A percentile compares a stretch with the other conserved stretches of the same genome.
phyloP scores from a whole-genome alignment of 2,888 invertebrate genomes.

The Oligia latruncula region DNA sequence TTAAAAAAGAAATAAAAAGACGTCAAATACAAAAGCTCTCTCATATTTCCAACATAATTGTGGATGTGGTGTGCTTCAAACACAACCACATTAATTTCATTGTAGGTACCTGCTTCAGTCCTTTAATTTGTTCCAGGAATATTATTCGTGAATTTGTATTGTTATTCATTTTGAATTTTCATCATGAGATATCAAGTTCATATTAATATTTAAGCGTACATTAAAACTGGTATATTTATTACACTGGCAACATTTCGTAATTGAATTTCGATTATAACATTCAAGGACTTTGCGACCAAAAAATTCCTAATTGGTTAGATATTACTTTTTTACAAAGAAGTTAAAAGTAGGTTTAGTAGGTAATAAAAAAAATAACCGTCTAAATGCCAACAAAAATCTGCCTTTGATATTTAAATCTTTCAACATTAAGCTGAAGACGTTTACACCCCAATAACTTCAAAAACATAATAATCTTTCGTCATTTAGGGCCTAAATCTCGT shows the following conservation, averaged over 20 bases:
- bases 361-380: conserved; percentile 29
- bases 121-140: conserved; percentile 36
- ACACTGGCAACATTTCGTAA: conserved; percentile 19
- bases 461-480: conserved; percentile 63
- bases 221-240: conserved; percentile 32
- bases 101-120: conserved; percentile 26
- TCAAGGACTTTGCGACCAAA: not conserved
- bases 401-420: conserved; percentile 42
- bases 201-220: conserved; percentile 25
- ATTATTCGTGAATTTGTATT: conserved; percentile 43
- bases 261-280: conserved; percentile 17
- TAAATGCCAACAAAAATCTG: conserved; percentile 37
- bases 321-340: conserved; percentile 23
- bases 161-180: conserved; percentile 52
- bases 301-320: conserved; percentile 10
- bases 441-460: conserved; percentile 56
- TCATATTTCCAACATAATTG: conserved; percentile 49
- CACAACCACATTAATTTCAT: conserved; percentile 58
- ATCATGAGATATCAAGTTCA: conserved; percentile 36
- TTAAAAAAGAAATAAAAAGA: not conserved
- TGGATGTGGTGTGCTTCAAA: conserved; percentile 52
- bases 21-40: conserved; percentile 16
- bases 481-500: conserved; percentile 58
- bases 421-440: conserved; percentile 47
- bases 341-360: conserved; percentile 1